A percentile compares a stretch with the other conserved stretches of the same genome.
Conservation (phyloP, 30 jellyfish, hydroid and myxozoan species). For the Aurelia aurita complex sp. Pacific region DNA sequence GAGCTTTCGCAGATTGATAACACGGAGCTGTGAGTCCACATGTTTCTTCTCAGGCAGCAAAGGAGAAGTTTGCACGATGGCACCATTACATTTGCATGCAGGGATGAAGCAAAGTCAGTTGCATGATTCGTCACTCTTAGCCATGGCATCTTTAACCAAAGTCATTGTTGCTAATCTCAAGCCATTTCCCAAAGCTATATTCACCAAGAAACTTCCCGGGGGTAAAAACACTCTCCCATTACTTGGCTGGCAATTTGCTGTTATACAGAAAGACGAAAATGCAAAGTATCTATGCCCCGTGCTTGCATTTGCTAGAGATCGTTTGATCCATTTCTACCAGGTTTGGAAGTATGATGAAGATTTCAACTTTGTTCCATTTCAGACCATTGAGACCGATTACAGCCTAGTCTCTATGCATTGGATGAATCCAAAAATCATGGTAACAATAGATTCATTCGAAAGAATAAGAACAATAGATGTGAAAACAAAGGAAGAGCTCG, state of each 20-base stretch:
- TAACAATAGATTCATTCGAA: conserved; percentile 84
- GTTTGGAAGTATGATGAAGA: conserved; percentile 76
- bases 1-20: conserved; percentile 83
- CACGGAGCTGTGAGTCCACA: conserved; percentile 95
- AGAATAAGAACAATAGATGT: conserved; percentile 90
- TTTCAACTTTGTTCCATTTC: conserved; percentile 65
- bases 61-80: conserved; percentile 99
- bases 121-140: conserved; percentile 82
- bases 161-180: conserved; percentile 83
- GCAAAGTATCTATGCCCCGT: conserved; percentile 87
- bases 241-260: conserved; percentile 94
- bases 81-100: conserved; percentile 91
- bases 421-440: conserved; percentile 89
- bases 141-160: conserved; percentile 98
- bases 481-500: conserved; percentile 85
- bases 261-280: conserved; percentile 64
- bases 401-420: conserved; percentile 86
- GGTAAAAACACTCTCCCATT: conserved; percentile 81
- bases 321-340: conserved; percentile 66
- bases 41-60: conserved; percentile 99
- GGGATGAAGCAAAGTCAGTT: conserved; percentile 88
- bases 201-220: conserved; percentile 84
- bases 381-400: conserved; percentile 63
- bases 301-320: conserved; percentile 95
- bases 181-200: conserved; percentile 94